These are phyloP conservation scores for Butorides virescens DNA, from an alignment of 2,113 vertebrate species.

Conservation along the genomic window DNA sequence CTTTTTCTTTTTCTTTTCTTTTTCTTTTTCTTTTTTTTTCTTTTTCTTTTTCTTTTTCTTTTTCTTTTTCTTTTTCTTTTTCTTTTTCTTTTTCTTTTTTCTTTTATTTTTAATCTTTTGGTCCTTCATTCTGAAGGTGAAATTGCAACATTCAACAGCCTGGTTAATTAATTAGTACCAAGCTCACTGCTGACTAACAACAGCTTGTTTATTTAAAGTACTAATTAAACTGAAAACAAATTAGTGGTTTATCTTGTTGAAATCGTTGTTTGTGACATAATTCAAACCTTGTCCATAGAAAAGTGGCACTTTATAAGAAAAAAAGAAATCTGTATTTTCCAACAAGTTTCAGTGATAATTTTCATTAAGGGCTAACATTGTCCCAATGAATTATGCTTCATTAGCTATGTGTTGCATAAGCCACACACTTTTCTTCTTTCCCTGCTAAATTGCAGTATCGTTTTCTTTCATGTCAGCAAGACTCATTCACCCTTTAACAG, in stretches of 20 bases:
- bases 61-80: accelerated
- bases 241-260: neutral
- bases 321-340: neutral
- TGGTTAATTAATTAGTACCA: neutral
- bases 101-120: neutral
- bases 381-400: neutral
- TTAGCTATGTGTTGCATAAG: neutral
- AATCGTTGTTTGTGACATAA: neutral
- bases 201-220: neutral
- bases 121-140: neutral
- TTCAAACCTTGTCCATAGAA: neutral
- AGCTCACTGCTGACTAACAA: neutral
- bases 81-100: accelerated
- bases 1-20: accelerated
- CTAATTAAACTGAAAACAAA: neutral
- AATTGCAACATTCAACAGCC: neutral
- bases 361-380: neutral
- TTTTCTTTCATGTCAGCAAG: neutral
- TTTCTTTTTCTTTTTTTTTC: too few species aligned
- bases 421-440: neutral
- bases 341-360: neutral
- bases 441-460: neutral
- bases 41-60: accelerated
- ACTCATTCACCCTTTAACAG: too few species aligned
- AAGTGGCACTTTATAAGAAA: neutral